A percentile compares a stretch with the other conserved stretches of the same genome.
phyloP scores from a whole-genome alignment of 1,140 invertebrate genomes.

The Drosophila mojavensis region DNA sequence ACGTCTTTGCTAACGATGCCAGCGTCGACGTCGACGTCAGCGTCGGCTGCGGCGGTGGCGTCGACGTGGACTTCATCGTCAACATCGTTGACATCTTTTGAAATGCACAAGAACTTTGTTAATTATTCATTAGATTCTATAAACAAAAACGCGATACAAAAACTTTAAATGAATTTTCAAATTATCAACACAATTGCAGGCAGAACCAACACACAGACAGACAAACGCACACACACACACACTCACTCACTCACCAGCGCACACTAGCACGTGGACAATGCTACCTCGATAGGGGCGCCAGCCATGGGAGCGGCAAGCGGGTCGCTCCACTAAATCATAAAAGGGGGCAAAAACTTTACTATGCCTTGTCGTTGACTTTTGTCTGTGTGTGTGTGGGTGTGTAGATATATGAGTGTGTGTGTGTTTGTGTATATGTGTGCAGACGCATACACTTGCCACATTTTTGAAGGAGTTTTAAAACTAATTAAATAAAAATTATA shows the following conservation, averaged over 20 bases:
- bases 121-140: constrained; percentile 83
- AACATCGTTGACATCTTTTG: constrained; percentile 71
- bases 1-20: constrained; percentile 51
- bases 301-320: constrained; percentile 19
- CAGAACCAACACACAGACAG: constrained; percentile 60
- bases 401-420: constrained; percentile 13
- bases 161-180: constrained; percentile 83
- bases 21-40: neutral
- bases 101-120: constrained; percentile 82
- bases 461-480: constrained; percentile 78
- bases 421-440: constrained; percentile 12
- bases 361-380: constrained; percentile 49
- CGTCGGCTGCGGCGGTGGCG: neutral
- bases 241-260: neutral
- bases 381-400: constrained; percentile 20
- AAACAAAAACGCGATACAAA: constrained; percentile 83
- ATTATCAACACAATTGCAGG: constrained; percentile 83
- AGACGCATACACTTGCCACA: constrained; percentile 29
- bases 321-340: constrained; percentile 66
- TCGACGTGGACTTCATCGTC: constrained; percentile 8
- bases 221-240: constrained; percentile 20
- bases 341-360: constrained; percentile 73
- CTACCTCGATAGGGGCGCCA: constrained; percentile 47
- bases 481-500: constrained; percentile 83
- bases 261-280: constrained; percentile 50